A percentile compares a stretch with the other conserved stretches of the same genome.
phyloP scores from a whole-genome alignment of 2,113 vertebrate genomes.

The Dasyornis broadbenti region DNA sequence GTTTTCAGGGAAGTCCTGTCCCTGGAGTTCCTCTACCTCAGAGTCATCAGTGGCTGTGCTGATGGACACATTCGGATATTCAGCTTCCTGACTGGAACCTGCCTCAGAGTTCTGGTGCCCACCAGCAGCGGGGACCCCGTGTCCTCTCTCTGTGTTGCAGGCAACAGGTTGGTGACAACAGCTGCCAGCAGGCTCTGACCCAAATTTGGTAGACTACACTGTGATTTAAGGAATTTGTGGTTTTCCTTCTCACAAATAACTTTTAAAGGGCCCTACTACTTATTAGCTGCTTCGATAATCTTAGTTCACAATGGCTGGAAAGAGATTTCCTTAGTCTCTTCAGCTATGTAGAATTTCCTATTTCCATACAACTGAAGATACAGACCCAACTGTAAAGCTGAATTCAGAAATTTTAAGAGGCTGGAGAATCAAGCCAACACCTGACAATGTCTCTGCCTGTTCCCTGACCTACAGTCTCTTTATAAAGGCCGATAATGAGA shows the following conservation, averaged over 20 bases:
- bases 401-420: neutral
- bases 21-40: conserved; percentile 79
- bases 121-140: conserved; percentile 66
- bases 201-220: neutral
- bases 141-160: conserved; percentile 70
- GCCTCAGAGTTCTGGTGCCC: conserved; percentile 77
- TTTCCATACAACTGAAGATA: neutral
- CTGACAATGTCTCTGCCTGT: neutral
- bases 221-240: neutral
- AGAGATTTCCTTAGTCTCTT: neutral
- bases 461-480: neutral
- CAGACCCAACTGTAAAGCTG: neutral
- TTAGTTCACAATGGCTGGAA: neutral
- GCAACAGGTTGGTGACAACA: conserved; percentile 74
- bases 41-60: conserved; percentile 84
- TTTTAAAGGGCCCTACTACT: neutral
- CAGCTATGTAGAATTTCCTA: neutral
- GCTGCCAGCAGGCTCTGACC: neutral
- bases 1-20: conserved; percentile 81
- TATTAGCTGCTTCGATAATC: neutral
- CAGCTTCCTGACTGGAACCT: conserved; percentile 81
- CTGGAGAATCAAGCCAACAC: neutral
- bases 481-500: neutral
- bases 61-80: conserved; percentile 90
- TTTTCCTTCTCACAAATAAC: neutral